phyloP scores from a whole-genome alignment of 2,888 invertebrate species.

The Tricholauxania praeusta region DNA sequence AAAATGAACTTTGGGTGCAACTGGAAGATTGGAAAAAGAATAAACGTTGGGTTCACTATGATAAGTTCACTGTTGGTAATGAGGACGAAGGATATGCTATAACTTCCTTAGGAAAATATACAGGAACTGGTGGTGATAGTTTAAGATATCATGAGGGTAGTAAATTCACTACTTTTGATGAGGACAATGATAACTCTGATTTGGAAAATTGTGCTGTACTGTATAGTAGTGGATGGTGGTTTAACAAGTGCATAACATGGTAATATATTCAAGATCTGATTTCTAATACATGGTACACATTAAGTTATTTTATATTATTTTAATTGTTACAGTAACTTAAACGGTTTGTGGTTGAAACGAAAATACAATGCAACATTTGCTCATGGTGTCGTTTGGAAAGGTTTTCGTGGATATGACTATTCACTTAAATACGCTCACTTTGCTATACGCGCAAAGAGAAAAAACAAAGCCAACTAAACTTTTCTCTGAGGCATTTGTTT shows the following conservation, averaged over 20 bases:
- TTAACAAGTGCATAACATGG: slow-evolving; percentile 38
- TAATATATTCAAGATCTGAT: not conserved
- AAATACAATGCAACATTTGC: too few relatives aligned
- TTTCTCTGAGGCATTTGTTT: too few relatives aligned
- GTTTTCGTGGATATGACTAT: too few relatives aligned
- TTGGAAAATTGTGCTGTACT: slow-evolving; percentile 32
- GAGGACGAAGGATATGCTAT: slow-evolving; percentile 40
- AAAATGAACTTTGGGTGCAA: slow-evolving; percentile 31
- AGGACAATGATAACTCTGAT: slow-evolving; percentile 33
- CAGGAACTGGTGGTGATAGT: slow-evolving; percentile 39
- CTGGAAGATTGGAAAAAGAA: slow-evolving; percentile 33
- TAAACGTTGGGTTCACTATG: slow-evolving; percentile 31
- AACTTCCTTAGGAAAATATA: slow-evolving; percentile 38
- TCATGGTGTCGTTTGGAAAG: too few relatives aligned
- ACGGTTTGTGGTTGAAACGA: too few relatives aligned
- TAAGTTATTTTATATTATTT: too few relatives aligned
- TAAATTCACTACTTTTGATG: slow-evolving; percentile 38
- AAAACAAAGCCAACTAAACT: too few relatives aligned
- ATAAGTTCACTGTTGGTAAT: slow-evolving; percentile 38
- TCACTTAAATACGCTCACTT: too few relatives aligned
- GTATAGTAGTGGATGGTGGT: slow-evolving; percentile 42
- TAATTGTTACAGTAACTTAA: too few relatives aligned
- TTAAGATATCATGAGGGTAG: slow-evolving; percentile 34
- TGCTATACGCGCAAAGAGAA: too few relatives aligned
- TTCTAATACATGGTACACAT: too few relatives aligned